Base-by-base conservation (phyloP, 2,888 invertebrate genomes). In the Spodoptera picta region DNA sequence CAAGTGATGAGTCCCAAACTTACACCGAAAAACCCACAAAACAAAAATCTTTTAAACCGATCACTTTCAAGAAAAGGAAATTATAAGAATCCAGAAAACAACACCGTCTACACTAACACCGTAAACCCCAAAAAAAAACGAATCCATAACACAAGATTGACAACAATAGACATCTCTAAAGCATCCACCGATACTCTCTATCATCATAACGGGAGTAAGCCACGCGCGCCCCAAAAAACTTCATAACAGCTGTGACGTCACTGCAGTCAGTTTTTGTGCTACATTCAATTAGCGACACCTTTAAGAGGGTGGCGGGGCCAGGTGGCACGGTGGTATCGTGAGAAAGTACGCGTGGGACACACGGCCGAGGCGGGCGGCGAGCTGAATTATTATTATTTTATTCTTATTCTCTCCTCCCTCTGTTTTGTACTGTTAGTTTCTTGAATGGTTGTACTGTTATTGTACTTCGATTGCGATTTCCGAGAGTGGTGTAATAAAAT, bases 331-430 rank as follows among this genome's bases (percentile, higher is more conserved):
- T 74, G 31, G 24, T 11, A 42, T 49, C 79, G 81, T 78, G 77
- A 55, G 77, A 80, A 78, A 63, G 46, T 65, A 43, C 53, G 69
- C 73, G 70, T 75, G 77, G 72, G 81, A 78, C 77, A 78, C 71
- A 78, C 81, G 59, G 81, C 57, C n/a, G 53, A 56, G 42, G 81
- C 79, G 79, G 77, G 75, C 51, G 81, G 75, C 75, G 19, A 74
- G 27, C 75, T 7, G 2, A 58, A 36, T 4, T 65, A 70, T 74
- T 74, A 74, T 66, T 74, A 60, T 50, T 69, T 46, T 59, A 42
- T 53, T 43, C 45, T 44, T 59, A 44, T 53, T 43, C 45, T 44
- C 49, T 43, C 45, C 47, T 61, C 65, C 59, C 66, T 64, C 56
- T 72, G 23, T 50, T 56, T 5, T 36, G 36, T 65, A 72, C 66